Base-by-base conservation (phyloP, 2,113 vertebrate species). In the Silurus asotus region DNA sequence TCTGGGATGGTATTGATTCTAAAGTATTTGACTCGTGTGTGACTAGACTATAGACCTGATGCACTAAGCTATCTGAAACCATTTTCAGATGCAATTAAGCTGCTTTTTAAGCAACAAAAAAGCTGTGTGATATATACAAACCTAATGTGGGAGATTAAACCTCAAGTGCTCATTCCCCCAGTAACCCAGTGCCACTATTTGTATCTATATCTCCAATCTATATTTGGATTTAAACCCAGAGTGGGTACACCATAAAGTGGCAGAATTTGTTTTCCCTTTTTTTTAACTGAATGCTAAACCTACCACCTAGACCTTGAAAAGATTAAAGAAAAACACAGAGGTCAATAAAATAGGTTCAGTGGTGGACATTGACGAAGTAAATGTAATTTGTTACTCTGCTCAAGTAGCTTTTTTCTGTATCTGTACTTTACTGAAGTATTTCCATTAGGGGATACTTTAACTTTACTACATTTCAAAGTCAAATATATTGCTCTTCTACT, bases 1-100 rank as follows among this genome's bases (percentile, higher is more conserved):
- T 48, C 51, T 20, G 11, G 56, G 67, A 45, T 84, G 67, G 69
- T 81, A 75, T 81, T 81, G 81, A 88, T 81, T 67, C 86, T 28
- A 51, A 67, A 4, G 19, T 58, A 58, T 77, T 25, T 23, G 48
- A n/a, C 72, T 28, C 64, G 64, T 56, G 70, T 86, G 65, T 61
- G 78, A 75, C 48, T 80, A 49, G 61, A 87, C 69, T 76, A 48
- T 49, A n/a, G 65, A 58, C 19, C 69, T 76, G 45, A 74, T 75
- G 23, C 61, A n/a, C 45, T n/a, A 53, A 37, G n/a, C 15, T 45
- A 59, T 45, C 11, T 80, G 28, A 61, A 61, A 61, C 17, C 28
- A 45, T 80, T 77, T 56, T 61, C 56, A 80, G 77, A 19, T 6
- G 2, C 4, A 61, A 13, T 80, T 45, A 48, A 5, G 37, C 17